These are phyloP conservation scores for Cynaeus angustus DNA, from an alignment of 2,888 invertebrate species.

Conservation along the genomic window DNA sequence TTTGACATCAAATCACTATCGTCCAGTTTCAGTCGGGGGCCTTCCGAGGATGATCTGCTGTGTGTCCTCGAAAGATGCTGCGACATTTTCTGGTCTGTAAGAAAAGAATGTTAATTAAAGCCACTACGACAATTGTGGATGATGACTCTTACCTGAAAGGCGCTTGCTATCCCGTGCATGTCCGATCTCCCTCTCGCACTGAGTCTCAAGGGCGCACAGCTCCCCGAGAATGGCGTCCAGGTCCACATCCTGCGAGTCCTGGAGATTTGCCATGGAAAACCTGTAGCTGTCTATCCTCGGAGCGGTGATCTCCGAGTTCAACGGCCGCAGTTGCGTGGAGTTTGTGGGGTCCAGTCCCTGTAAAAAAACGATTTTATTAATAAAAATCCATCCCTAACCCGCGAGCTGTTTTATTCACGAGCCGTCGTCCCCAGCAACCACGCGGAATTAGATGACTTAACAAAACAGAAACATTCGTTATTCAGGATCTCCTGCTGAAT, in stretches of 20 bases:
- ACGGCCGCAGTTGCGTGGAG: slow-evolving; percentile 76
- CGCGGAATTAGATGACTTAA: slow-evolving; percentile 32
- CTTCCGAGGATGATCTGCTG: slow-evolving; percentile 71
- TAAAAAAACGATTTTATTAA: slow-evolving; percentile 64
- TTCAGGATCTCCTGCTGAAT: slow-evolving; percentile 8
- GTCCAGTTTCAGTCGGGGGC: slow-evolving; percentile 68
- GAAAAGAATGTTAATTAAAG: background rate
- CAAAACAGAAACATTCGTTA: slow-evolving; percentile 28
- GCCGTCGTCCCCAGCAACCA: slow-evolving; percentile 25
- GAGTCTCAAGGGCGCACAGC: slow-evolving; percentile 90
- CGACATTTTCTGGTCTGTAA: slow-evolving; percentile 66
- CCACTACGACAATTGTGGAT: background rate
- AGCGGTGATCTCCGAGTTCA: slow-evolving; percentile 82
- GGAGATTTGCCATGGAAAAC: slow-evolving; percentile 96
- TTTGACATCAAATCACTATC: slow-evolving; percentile 67
- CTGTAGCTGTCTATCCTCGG: slow-evolving; percentile 92
- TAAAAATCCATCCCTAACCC: slow-evolving; percentile 7
- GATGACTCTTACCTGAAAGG: slow-evolving; percentile 66
- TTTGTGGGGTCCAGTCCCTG: slow-evolving; percentile 82
- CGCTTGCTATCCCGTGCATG: slow-evolving; percentile 69
- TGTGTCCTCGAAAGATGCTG: slow-evolving; percentile 68
- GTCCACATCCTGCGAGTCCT: slow-evolving; percentile 97
- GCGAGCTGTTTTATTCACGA: slow-evolving; percentile 7
- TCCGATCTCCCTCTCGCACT: slow-evolving; percentile 76
- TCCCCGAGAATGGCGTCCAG: slow-evolving; percentile 97